A percentile compares a stretch with the other conserved stretches of the same genome.
Evolutionary conservation across 2,797 vertebrate genomes (phyloP).

Genomic region (Pangasius djambal): DNA sequence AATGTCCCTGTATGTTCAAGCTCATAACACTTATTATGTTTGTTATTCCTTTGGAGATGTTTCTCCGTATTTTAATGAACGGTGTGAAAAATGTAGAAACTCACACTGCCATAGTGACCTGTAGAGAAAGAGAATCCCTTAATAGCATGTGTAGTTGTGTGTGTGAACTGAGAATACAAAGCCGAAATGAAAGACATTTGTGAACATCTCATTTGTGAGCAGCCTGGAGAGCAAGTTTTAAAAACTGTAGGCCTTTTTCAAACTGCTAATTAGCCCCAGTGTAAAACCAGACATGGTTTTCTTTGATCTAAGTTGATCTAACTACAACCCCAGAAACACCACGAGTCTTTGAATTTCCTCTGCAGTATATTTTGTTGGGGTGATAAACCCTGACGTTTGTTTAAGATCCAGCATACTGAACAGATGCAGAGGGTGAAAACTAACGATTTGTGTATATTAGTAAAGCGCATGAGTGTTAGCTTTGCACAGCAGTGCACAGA

Average conservation of each 20-base stretch:
- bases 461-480: not conserved
- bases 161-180: not conserved
- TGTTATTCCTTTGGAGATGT: not conserved
- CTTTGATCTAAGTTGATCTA: conserved; percentile 42
- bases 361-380: not conserved
- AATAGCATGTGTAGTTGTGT: not conserved
- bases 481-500: not conserved
- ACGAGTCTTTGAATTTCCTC: not conserved
- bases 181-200: not conserved
- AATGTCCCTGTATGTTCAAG: not conserved
- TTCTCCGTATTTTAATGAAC: conserved; percentile 1
- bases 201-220: conserved; percentile 12
- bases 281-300: conserved; percentile 17
- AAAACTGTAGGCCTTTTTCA: conserved; percentile 26
- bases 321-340: conserved; percentile 27
- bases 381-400: conserved; percentile 21
- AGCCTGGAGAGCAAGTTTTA: conserved; percentile 20
- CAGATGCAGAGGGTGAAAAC: conserved; percentile 14
- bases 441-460: conserved; percentile 14
- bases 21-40: not conserved
- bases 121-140: not conserved
- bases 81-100: not conserved
- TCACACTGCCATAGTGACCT: not conserved
- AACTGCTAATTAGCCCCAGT: conserved; percentile 34
- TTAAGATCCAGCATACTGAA: conserved; percentile 12